phyloP scores from a whole-genome alignment of 2,797 vertebrate genomes.

The Tachyglossus aculeatus region DNA sequence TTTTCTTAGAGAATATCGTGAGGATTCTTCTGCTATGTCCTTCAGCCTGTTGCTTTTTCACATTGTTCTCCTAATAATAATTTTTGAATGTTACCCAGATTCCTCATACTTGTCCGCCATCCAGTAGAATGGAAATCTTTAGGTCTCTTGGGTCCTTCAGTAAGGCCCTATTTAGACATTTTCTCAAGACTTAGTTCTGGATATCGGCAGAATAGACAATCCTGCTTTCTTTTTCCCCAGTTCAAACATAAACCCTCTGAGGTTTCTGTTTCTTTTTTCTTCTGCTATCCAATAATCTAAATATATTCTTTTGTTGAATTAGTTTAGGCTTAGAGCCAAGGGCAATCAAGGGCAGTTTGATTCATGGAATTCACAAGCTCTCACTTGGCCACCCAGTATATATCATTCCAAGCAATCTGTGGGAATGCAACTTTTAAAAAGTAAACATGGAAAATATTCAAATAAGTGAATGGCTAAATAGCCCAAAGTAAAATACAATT shows the following conservation, averaged over 20 bases:
- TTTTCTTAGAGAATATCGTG: too few species aligned
- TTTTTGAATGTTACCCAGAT: not conserved
- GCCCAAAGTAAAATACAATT: not conserved
- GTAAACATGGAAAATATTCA: not conserved
- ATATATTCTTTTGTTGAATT: conserved; percentile 15
- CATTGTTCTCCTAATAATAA: not conserved
- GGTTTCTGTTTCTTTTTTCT: conserved; percentile 15
- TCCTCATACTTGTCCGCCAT: not conserved
- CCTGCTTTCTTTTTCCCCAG: not conserved
- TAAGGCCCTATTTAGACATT: not conserved
- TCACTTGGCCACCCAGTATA: not conserved
- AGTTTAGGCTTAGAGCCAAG: not conserved
- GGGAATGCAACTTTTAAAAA: not conserved
- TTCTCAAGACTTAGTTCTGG: conserved; percentile 1
- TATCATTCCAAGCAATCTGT: not conserved
- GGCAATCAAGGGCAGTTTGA: conserved; percentile 6
- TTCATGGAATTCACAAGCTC: not conserved
- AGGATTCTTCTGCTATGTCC: too few species aligned
- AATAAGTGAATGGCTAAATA: conserved; percentile 1
- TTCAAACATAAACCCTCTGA: conserved; percentile 1
- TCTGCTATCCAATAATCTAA: not conserved
- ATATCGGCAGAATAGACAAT: not conserved
- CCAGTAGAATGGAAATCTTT: not conserved
- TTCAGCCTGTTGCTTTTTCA: not conserved
- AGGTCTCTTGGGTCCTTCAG: not conserved